Evolutionary conservation across 2,888 invertebrate genomes (phyloP), one percentile per base, ranked within the genome.

Genomic region (Danaus chrysippus): DNA sequence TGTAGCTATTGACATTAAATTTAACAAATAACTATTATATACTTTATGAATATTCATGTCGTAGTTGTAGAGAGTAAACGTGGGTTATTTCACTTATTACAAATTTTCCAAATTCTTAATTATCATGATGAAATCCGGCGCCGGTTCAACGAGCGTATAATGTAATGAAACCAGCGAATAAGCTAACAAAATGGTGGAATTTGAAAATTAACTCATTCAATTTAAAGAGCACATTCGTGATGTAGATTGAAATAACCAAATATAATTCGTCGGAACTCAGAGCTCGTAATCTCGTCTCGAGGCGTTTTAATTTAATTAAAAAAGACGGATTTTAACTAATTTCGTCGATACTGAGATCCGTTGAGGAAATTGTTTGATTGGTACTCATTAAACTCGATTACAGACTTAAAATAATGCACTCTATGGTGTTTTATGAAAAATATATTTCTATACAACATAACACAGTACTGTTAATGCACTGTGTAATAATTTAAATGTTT

Each of bases 191-290:
- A 63, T 57, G 56, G 44, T 23, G 54, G 53, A 53, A 63, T 57
- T 59, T 57, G 54, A n/a, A 59, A 56, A 59, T 63, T 57, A 54
- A 57, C 56, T 63, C 63, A 56, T 63, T 59, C 53, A 56, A 59
- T 53, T 59, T 63, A 63, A 63, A 56, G 53, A 63, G 53, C 56
- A 59, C 59, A 59, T 62, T 63, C 41, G 19, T 59, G 59, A 63
- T 56, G 63, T 43, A 44, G 56, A 59, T 63, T 56, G 52, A 63
- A 63, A 56, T 59, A 44, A 56, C 56, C 56, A 42, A 63, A 59
- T 41, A 56, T 44, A 42, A 46, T 58, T 55, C 58, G 52, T 59
- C 55, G 42, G 62, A 49, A 17, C 49, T 54, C 54, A 54, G 44
- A 13, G n/a, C 46, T 54, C 13, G 19, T 62, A 58, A 58, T 58